Evolutionary conservation across 2,113 vertebrate genomes (phyloP), one percentile per base, ranked within the genome.

Genomic region (Zapus hudsonius): DNA sequence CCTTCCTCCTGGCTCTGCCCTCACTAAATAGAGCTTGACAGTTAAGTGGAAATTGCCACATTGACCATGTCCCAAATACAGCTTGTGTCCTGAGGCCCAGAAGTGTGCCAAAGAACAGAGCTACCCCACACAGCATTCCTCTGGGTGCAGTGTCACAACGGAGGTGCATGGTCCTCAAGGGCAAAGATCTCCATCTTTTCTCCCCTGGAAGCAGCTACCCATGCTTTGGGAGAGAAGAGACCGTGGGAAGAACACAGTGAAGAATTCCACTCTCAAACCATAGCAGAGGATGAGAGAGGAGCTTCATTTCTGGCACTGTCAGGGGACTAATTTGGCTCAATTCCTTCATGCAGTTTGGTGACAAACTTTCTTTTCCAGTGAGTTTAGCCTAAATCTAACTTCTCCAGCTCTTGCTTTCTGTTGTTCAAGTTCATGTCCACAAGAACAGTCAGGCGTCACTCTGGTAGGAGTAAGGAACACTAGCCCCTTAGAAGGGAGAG

Each of bases 221-320:
- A 15, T 67, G 13, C 55, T 73, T 25, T 8, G 2, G 27, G 0
- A 0, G 20, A 1, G 0, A n/a, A 57, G 7, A 52, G 12, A 61
- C 5, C 55, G 86, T 10, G 69, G 25, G 23, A 61, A n/a, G 5
- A 2, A 36, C 66, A 27, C 10, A 27, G 23, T 61, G 59, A 20
- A 20, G 23, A 61, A 61, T 66, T 52, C 31, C 25, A 66, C 64
- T 33, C 29, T 12, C 23, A 33, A 9, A 6, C 87, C 1, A 63
- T 23, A 16, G 17, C 47, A 72, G 47, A 75, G 16, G 61, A 84
- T 29, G 4, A 80, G 11, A 66, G 84, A 19, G 2, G 1, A 94
- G 44, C 9, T 72, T 16, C 29, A 3, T 27, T 31, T 15, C 16
- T 1, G 2, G 10, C 40, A 69, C 1, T 66, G 52, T 12, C 27